Evolutionary conservation across 2,113 vertebrate genomes (phyloP).

Genomic region (Lepisosteus osseus): DNA sequence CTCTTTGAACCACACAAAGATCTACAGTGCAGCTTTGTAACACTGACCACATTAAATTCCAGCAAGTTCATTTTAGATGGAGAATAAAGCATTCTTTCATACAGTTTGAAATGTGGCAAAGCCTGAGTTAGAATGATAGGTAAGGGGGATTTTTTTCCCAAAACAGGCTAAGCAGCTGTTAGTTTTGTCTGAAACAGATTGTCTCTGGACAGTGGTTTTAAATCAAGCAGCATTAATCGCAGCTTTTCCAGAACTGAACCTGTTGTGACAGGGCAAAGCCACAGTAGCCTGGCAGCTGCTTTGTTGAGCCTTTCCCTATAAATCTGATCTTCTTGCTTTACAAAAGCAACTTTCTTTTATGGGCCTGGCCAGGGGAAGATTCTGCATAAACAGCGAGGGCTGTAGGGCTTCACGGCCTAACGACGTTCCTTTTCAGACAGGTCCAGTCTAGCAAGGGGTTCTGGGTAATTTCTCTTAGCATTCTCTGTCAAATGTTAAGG

Average conservation of each 20-base stretch:
- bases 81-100: neutral
- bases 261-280: constrained; percentile 54
- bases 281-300: constrained; percentile 19
- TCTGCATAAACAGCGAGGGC: constrained; percentile 66
- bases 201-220: constrained; percentile 41
- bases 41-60: neutral
- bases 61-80: neutral
- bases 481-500: constrained; percentile 27
- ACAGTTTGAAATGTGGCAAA: constrained; percentile 12
- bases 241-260: constrained; percentile 47
- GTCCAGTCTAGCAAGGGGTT: constrained; percentile 43
- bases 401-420: constrained; percentile 55
- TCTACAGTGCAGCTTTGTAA: neutral
- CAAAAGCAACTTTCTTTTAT: constrained; percentile 64
- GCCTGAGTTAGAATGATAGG: constrained; percentile 1
- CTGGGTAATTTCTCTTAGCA: constrained; percentile 49
- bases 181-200: constrained; percentile 41
- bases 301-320: constrained; percentile 56
- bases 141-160: neutral
- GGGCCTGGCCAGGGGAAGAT: constrained; percentile 52
- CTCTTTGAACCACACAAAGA: neutral
- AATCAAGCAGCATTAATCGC: constrained; percentile 47
- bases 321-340: constrained; percentile 57
- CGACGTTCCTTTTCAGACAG: constrained; percentile 56
- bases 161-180: neutral